phyloP scores from a whole-genome alignment of 2,888 invertebrate genomes.

The Drosophila borealis region DNA sequence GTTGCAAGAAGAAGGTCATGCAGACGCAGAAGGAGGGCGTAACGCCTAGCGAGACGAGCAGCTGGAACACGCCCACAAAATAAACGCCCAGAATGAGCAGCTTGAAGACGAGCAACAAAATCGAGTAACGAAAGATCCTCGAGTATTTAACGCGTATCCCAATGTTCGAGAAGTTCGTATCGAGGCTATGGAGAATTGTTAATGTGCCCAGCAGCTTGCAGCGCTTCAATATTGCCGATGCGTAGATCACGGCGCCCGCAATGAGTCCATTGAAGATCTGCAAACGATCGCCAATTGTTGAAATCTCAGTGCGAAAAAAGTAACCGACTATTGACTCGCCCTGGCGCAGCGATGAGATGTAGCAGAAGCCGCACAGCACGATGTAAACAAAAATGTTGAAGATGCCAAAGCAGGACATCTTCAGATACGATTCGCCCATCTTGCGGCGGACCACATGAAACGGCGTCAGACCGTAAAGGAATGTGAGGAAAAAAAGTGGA shows the following conservation, averaged over 20 bases:
- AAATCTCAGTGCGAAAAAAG: conserved; percentile 82
- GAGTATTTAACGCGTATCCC: conserved; percentile 82
- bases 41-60: conserved; percentile 77
- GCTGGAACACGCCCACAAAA: conserved; percentile 80
- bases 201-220: conserved; percentile 75
- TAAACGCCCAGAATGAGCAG: conserved; percentile 77
- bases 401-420: conserved; percentile 68
- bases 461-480: conserved; percentile 82
- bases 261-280: conserved; percentile 82
- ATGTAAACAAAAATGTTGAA: conserved; percentile 74
- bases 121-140: conserved; percentile 80
- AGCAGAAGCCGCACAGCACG: conserved; percentile 66
- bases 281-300: conserved; percentile 81
- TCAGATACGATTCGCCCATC: conserved; percentile 73
- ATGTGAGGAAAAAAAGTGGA: conserved; percentile 81
- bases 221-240: conserved; percentile 77
- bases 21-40: conserved; percentile 81
- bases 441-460: conserved; percentile 78
- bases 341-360: conserved; percentile 73
- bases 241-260: conserved; percentile 80
- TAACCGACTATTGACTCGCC: conserved; percentile 82
- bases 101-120: conserved; percentile 76
- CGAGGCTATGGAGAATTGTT: conserved; percentile 76
- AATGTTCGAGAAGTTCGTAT: conserved; percentile 79
- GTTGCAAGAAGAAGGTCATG: conserved; percentile 82